phyloP scores from a whole-genome alignment of 53 echinoderm and acorn worm species.

The Holothuria scabra region DNA sequence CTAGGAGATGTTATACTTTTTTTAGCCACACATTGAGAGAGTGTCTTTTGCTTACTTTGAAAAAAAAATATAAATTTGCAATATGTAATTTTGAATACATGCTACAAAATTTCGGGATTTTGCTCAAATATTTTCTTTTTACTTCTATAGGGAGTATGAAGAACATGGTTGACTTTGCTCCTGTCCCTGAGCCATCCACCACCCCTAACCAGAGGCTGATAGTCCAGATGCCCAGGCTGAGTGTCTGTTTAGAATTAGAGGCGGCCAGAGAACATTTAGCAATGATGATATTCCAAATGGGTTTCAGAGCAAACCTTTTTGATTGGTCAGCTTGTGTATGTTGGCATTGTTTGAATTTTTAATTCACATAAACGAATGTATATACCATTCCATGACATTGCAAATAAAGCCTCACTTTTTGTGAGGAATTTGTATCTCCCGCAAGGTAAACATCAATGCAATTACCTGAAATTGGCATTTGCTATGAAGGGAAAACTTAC shows the following conservation, averaged over 20 bases:
- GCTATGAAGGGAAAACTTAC: too few species aligned
- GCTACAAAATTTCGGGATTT: too few species aligned
- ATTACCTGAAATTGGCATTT: too few species aligned
- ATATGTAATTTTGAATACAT: too few species aligned
- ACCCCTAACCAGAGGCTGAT: constrained; percentile 73
- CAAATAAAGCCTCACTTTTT: not conserved
- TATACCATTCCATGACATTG: not conserved
- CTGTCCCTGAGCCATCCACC: constrained; percentile 63
- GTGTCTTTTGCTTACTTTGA: too few species aligned
- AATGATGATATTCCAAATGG: constrained; percentile 76
- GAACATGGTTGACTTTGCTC: constrained; percentile 92
- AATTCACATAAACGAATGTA: not conserved
- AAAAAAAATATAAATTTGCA: too few species aligned
- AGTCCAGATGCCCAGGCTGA: constrained; percentile 76
- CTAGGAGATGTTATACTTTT: too few species aligned
- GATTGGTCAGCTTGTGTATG: constrained; percentile 89
- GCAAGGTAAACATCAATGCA: too few species aligned
- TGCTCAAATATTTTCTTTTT: not conserved
- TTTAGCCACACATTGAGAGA: too few species aligned
- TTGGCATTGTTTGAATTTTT: not conserved
- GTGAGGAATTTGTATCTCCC: not conserved
- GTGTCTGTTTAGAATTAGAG: constrained; percentile 78
- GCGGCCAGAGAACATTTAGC: constrained; percentile 81
- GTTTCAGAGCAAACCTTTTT: constrained; percentile 64
- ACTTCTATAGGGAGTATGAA: constrained; percentile 77